Evolutionary conservation across 2,797 vertebrate species (phyloP).

Genomic region (Acanthiza pusilla): DNA sequence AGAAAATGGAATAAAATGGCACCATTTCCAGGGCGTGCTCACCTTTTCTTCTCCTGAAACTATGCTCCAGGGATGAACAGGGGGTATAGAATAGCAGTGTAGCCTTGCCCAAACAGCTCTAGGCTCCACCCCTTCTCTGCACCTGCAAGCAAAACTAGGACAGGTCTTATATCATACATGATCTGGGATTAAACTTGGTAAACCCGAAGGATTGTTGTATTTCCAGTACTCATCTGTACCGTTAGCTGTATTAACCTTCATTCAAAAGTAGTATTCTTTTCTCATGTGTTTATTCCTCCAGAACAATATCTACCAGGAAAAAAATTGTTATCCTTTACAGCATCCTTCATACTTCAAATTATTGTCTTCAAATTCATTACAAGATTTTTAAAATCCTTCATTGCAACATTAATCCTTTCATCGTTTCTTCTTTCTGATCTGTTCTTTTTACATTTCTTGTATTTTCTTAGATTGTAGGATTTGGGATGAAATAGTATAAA

Average conservation of each 20-base stretch:
- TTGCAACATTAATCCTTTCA: neutral
- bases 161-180: neutral
- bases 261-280: neutral
- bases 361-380: neutral
- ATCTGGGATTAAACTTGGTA: neutral
- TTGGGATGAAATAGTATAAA: neutral
- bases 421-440: neutral
- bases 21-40: too few relatives aligned
- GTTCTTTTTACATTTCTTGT: neutral
- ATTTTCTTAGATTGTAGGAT: neutral
- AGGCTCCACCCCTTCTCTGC: fast-evolving
- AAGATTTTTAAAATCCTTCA: neutral
- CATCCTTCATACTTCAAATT: neutral
- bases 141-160: neutral
- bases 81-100: too few relatives aligned
- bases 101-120: neutral
- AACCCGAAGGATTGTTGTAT: neutral
- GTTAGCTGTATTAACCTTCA: neutral
- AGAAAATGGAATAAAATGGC: too few relatives aligned
- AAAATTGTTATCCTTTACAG: neutral
- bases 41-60: too few relatives aligned
- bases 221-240: neutral
- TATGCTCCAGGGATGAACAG: too few relatives aligned
- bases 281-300: neutral
- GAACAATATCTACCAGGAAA: neutral